Conservation (phyloP, 2,797 vertebrate species). For the Paguma larvata region DNA sequence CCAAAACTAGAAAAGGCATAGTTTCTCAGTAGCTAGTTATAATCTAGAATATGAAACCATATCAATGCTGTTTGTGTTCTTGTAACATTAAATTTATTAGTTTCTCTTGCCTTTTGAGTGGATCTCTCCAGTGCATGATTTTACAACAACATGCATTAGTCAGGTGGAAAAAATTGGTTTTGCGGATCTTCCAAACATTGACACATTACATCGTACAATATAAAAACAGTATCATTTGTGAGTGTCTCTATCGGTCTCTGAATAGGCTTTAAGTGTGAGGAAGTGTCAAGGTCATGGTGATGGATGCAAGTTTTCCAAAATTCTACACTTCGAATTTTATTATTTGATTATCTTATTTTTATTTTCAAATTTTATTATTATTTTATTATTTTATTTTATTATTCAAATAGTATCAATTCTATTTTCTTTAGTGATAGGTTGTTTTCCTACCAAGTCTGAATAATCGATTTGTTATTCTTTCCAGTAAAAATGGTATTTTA, state of each 20-base stretch:
- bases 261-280: not conserved
- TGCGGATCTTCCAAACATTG: not conserved
- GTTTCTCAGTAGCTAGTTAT: slow-evolving; percentile 30
- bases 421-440: not conserved
- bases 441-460: slow-evolving; percentile 1
- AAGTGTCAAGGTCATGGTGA: not conserved
- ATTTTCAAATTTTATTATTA: not conserved
- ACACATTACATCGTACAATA: not conserved
- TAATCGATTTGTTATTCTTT: not conserved
- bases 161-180: slow-evolving; percentile 22
- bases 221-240: not conserved
- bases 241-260: not conserved
- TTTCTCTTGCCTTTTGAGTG: not conserved
- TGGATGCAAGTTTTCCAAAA: slow-evolving; percentile 19
- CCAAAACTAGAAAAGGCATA: not conserved
- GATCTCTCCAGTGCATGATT: not conserved
- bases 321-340: slow-evolving; percentile 1
- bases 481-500: not conserved
- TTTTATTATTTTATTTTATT: slow-evolving; percentile 12
- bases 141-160: slow-evolving; percentile 26
- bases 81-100: slow-evolving; percentile 13
- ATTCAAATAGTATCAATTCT: not conserved
- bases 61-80: not conserved
- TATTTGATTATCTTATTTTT: not conserved
- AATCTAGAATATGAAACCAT: not conserved